Conservation (phyloP, 2,888 invertebrate genomes). For the Archips xylosteana region DNA sequence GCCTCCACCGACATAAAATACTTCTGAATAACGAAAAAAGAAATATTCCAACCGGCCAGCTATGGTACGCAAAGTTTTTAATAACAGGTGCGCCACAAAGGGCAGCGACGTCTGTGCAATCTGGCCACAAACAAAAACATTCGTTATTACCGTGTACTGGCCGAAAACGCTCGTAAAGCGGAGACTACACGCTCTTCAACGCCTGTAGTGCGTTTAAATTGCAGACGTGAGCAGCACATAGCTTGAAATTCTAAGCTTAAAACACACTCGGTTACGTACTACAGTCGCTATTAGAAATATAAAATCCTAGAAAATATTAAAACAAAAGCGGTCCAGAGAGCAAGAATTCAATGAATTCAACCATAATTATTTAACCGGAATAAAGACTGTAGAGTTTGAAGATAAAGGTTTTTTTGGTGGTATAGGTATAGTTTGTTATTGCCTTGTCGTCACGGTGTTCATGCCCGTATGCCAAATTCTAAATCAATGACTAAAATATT, state of each 20-base stretch:
- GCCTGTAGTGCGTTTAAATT: slow-evolving; percentile 18
- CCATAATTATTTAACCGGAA: no score
- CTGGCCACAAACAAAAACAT: slow-evolving; percentile 57
- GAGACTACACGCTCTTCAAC: slow-evolving; percentile 30
- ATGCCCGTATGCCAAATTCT: no score
- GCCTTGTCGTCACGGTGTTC: no score
- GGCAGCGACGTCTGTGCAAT: slow-evolving; percentile 56
- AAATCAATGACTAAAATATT: no score
- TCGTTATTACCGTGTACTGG: slow-evolving; percentile 52
- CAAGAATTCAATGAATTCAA: no score
- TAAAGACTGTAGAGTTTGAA: no score
- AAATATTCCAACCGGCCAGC: slow-evolving; percentile 28
- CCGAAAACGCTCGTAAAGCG: slow-evolving; percentile 55
- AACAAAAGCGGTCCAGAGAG: no score
- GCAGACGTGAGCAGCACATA: background rate
- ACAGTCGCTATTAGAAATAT: background rate
- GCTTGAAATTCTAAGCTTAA: background rate
- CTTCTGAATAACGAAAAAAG: slow-evolving; percentile 37
- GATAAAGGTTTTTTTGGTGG: no score
- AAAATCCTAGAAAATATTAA: no score
- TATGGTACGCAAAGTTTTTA: slow-evolving; percentile 63
- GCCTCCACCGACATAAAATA: slow-evolving; percentile 15
- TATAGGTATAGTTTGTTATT: no score
- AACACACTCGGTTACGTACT: background rate
- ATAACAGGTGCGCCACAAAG: slow-evolving; percentile 71